Evolutionary conservation across 2,888 invertebrate genomes (phyloP).

Genomic region (Pteria penguin): DNA sequence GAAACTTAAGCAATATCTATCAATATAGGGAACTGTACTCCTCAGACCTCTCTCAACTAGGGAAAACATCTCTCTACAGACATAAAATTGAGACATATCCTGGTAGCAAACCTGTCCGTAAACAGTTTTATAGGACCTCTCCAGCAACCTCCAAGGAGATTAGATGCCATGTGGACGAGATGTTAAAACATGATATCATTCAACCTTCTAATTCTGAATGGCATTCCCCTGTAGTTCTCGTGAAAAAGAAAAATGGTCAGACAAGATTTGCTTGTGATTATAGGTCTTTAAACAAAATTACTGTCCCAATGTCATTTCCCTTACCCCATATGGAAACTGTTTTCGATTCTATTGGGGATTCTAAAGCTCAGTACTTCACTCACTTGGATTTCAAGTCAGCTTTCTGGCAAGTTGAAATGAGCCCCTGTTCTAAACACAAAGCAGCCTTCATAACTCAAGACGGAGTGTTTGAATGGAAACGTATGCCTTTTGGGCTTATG

Average conservation of each 20-base stretch:
- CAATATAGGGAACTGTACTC: slow-evolving; percentile 37
- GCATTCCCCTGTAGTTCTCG: slow-evolving; percentile 23
- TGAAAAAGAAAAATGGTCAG: slow-evolving; percentile 47
- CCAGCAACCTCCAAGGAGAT: slow-evolving; percentile 39
- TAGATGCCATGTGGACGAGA: slow-evolving; percentile 40
- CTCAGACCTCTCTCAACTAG: slow-evolving; percentile 28
- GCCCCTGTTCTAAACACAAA: slow-evolving; percentile 43
- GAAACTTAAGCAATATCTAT: slow-evolving; percentile 13
- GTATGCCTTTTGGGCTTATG: slow-evolving; percentile 49
- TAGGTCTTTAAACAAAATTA: slow-evolving; percentile 37
- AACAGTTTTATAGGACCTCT: slow-evolving; percentile 35
- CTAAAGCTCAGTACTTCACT: slow-evolving; percentile 43
- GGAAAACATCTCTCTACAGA: slow-evolving; percentile 30
- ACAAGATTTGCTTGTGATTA: slow-evolving; percentile 51
- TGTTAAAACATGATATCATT: slow-evolving; percentile 39
- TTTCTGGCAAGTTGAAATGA: slow-evolving; percentile 42
- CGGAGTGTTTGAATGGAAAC: slow-evolving; percentile 38
- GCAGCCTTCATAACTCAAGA: slow-evolving; percentile 45
- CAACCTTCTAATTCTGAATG: slow-evolving; percentile 30
- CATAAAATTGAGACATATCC: slow-evolving; percentile 53
- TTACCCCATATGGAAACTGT: slow-evolving; percentile 48
- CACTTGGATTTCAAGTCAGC: slow-evolving; percentile 42
- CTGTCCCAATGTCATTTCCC: slow-evolving; percentile 47
- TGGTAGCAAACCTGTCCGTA: slow-evolving; percentile 39
- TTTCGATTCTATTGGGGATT: slow-evolving; percentile 48